Evolutionary conservation across 2,888 invertebrate genomes (phyloP).

Genomic region (Sarcophaga rosellei): DNA sequence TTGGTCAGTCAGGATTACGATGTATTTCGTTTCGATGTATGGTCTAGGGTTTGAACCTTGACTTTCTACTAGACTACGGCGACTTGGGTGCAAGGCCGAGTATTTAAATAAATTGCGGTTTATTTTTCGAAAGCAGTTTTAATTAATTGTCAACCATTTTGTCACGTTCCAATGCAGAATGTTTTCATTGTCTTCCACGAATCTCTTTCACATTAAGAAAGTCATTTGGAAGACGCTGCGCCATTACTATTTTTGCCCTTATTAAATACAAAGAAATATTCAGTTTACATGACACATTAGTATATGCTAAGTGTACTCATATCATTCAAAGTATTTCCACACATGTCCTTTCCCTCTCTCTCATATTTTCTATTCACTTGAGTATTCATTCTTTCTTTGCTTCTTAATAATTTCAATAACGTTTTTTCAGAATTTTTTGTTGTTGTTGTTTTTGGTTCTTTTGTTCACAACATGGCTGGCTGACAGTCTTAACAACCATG

Average conservation of each 20-base stretch:
- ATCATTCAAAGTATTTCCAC: not conserved
- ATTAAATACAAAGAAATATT: not conserved
- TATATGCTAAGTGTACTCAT: not conserved
- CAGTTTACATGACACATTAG: not conserved
- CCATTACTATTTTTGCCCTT: conserved; percentile 40
- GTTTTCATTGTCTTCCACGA: not conserved
- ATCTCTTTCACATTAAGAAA: conserved; percentile 2
- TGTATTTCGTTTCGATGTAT: too few relatives aligned
- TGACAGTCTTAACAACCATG: conserved; percentile 64
- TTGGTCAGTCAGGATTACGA: too few relatives aligned
- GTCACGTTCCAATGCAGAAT: conserved; percentile 18
- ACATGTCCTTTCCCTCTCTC: conserved; percentile 18
- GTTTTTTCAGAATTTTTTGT: not conserved
- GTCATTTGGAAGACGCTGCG: conserved; percentile 26
- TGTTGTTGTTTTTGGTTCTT: not conserved
- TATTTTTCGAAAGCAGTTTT: too few relatives aligned
- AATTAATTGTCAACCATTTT: conserved; percentile 38
- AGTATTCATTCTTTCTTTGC: not conserved
- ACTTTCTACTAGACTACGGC: too few relatives aligned
- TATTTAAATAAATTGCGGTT: not conserved
- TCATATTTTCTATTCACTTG: not conserved
- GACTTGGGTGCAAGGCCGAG: too few relatives aligned
- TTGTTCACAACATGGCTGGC: conserved; percentile 59
- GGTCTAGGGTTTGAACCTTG: too few relatives aligned
- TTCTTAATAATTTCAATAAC: conserved; percentile 15